phyloP scores from a whole-genome alignment of 2,888 invertebrate species.

The Megaustenia siamemsis region DNA sequence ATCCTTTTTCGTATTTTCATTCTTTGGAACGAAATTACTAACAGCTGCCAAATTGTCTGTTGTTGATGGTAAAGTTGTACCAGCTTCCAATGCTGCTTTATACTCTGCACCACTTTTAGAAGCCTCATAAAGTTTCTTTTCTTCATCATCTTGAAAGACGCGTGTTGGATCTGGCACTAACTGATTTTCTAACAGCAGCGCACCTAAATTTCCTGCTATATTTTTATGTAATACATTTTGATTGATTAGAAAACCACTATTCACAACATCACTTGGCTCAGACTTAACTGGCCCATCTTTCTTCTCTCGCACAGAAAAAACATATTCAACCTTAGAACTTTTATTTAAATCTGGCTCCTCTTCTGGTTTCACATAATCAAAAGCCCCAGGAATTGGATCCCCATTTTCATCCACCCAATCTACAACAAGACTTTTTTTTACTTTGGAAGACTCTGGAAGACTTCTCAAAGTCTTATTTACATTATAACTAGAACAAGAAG shows the following conservation, averaged over 20 bases:
- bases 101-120: conserved; percentile 49
- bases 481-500: not conserved
- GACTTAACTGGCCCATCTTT: conserved; percentile 35
- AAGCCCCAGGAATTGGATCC: conserved; percentile 52
- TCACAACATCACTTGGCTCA: conserved; percentile 26
- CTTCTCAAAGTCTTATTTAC: not conserved
- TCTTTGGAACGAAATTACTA: conserved; percentile 24
- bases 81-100: conserved; percentile 34
- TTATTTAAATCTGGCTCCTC: conserved; percentile 10
- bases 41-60: not conserved
- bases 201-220: conserved; percentile 41
- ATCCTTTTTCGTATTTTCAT: conserved; percentile 36
- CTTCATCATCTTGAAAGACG: conserved; percentile 21
- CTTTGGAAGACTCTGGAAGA: not conserved
- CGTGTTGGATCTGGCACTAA: conserved; percentile 8
- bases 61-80: conserved; percentile 12
- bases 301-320: conserved; percentile 50
- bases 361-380: conserved; percentile 44
- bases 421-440: conserved; percentile 15
- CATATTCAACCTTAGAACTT: conserved; percentile 48
- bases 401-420: conserved; percentile 56
- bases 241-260: conserved; percentile 29
- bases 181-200: conserved; percentile 16
- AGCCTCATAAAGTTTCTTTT: conserved; percentile 54
- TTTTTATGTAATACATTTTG: conserved; percentile 39